Base-by-base conservation (phyloP, 2,888 invertebrate genomes). In the Caenorhabditis zanzibari region DNA sequence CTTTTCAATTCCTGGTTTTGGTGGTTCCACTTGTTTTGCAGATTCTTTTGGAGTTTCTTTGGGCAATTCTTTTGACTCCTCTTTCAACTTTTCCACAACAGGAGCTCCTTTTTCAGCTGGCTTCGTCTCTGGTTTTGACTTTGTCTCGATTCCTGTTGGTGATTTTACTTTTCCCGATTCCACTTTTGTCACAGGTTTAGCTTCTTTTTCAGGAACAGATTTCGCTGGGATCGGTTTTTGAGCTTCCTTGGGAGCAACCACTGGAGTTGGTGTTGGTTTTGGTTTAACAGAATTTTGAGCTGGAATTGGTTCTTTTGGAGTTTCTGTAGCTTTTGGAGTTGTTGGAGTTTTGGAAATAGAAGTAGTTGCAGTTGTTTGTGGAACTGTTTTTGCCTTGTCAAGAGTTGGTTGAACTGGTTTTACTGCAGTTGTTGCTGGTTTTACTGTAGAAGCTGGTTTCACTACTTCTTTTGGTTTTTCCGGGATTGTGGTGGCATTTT, bases 1-100 rank as follows among this genome's bases (percentile, higher is more conserved):
- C 59, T 80, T 80, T 32, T 73, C 72, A 9, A 73, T 58, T 28
- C 72, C 80, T 2, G 66, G 73, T 22, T 64, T 69, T 9, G 76
- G 49, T 3, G 49, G 19, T 26, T 64, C 71, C 6, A 56, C 12
- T 10, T 59, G 58, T n/a, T 66, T 61, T 19, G 26, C 19, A 35
- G 24, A 7, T n/a, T 54, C 59, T 16, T 66, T 54, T 0, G 32
- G 49, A 10, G 41, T 38, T 26, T 56, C 61, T 41, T 77, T 69
- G 22, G 12, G 38, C 38, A 38, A 38, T 38, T 38, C 38, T 47
- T 76, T 68, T 38, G 59, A 22, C 35, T 19, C 2, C 9, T 63
- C 63, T 16, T 64, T 64, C 5, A 49, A 32, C 6, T 61, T 61
- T 14, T 61, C 61, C 10, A 41, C 35, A 35, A 16, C 49, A 22